Evolutionary conservation across 2,888 invertebrate species (phyloP), one percentile per base, ranked within the genome.

Genomic region (Bugula neritina): DNA sequence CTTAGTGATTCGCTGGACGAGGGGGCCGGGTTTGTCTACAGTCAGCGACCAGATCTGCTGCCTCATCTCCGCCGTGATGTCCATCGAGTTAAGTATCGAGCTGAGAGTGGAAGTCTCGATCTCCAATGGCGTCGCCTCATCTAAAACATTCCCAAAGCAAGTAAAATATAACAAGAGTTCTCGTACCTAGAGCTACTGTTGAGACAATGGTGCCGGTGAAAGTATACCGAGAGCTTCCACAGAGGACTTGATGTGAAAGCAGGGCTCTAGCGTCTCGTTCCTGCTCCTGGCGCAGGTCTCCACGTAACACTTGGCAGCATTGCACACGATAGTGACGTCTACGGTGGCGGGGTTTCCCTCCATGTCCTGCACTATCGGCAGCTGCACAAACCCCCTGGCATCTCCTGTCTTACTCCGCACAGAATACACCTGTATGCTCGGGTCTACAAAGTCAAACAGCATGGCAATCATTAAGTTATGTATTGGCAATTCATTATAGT

Each of bases 331-430:
- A 29, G 76, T 74, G 0, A 78, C 76, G 72, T 81, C 81, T n/a
- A 80, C 80, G 70, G 78, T 76, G 1, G 81, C 79, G 23, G 81
- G 81, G 74, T 82, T 81, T 31, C 82, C 82, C 73, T 82, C 82
- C 31, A 81, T 72, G 74, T 83, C 82, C 69, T 82, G 82, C 43
- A 83, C 81, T 3, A 83, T 75, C 0, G 85, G 84, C 1, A 85
- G 77, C 77, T 90, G 90, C 0, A 92, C 91, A 82, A 92, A 92
- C 31, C 90, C 91, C 55, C 92, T 85, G 72, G 89, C 88, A 74
- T 90, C 90, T 0, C 89, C 63, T 63, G 63, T 63, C 5, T 31
- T 25, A 34, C 63, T 63, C 69, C 90, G 83, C 0, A 92, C 89
- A 1, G 91, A 91, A 79, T 88, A 92, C 25, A 87, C 83, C 80